Evolutionary conservation across 2,113 vertebrate species (phyloP), one percentile per base, ranked within the genome.

Genomic region (Eulacestoma nigropectus): DNA sequence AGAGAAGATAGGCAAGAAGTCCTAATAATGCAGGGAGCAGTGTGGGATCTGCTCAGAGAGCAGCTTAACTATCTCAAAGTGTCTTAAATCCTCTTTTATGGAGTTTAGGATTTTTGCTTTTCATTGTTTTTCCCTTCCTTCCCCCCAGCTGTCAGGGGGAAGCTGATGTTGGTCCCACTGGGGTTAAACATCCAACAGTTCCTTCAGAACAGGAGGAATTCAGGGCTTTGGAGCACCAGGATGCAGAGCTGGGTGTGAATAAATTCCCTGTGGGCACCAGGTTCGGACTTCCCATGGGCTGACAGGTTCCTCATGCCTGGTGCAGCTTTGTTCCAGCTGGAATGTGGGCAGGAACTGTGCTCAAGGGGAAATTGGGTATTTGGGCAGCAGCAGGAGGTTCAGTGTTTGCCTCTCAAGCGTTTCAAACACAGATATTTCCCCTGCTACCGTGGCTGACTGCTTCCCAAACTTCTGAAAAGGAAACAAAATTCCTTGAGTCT

Each of bases 391-490:
- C 22, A 64, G 81, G 5, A 59, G 29, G 64, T 17, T 63, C 50
- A 32, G 30, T 23, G 42, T 85, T 62, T 67, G 57, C 26, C 57
- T 74, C 82, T 72, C 53, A 41, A 46, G 72, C 42, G 6, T 25
- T 90, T 67, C 74, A 76, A 46, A 65, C 25, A 16, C 46, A 6
- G 85, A 29, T 30, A 25, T 62, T 93, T 62, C 30, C 63, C 41
- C 95, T 44, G 75, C 92, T 73, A 11, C 87, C 33, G 53, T 16
- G 16, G 62, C 53, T 19, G 37, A 52, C 41, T 23, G 73, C 79
- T 82, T 90, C 89, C 67, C 78, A 59, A 95, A 65, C 33, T 86
- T 63, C 4, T 70, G 53, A 60, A 55, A 88, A 88, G 59, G 82
- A 70, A 93, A 93, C 57, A 80, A 56, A 93, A 74, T 74, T 80